Evolutionary conservation across 1,140 invertebrate species (phyloP), one percentile per base, ranked within the genome.

Genomic region (Anastrepha ludens): DNA sequence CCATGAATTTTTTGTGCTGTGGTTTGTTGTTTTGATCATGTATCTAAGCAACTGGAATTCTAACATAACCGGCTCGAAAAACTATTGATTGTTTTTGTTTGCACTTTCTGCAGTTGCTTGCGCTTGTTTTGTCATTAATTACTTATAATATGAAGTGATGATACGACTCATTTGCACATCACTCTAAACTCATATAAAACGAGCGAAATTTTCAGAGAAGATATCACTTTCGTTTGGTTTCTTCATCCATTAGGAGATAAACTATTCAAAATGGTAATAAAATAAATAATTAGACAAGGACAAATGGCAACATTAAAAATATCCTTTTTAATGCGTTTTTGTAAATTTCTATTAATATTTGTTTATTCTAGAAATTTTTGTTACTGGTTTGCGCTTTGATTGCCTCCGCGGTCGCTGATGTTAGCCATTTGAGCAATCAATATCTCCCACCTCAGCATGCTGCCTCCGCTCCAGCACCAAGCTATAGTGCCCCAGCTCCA

Each of bases 351-450:
- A 3, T 20, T 86, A 5, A 29, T 29, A 29, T 29, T 29, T 62
- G 29, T 50, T 65, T 87, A 7, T 70, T 86, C 9, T 20, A 88
- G 88, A 88, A 88, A 86, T 41, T 59, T 17, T 47, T 78, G 2
- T 20, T 86, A 5, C 47, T 89, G 39, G 6, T 65, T 9, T 29
- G 78, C n/a, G 67, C 86, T 47, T 67, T 87, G 15, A 59, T 87
- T 2, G 86, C 81, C 20, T 62, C 15, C 29, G 81, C 62, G n/a
- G 39, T n/a, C 50, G 65, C 74, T 55, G 67, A 88, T 85, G 67
- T 81, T 67, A 62, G 67, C 29, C 20, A 81, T 17, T 44, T 87
- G 29, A 58, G 78, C 58, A 29, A 78, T 39, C 60, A 88, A 41
- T 86, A 88, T n/a, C 88, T 81, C 41, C 86, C 44, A 58, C 86